Evolutionary conservation across 2,113 vertebrate species (phyloP), one percentile per base, ranked within the genome.

Genomic region (Nanorana parkeri): DNA sequence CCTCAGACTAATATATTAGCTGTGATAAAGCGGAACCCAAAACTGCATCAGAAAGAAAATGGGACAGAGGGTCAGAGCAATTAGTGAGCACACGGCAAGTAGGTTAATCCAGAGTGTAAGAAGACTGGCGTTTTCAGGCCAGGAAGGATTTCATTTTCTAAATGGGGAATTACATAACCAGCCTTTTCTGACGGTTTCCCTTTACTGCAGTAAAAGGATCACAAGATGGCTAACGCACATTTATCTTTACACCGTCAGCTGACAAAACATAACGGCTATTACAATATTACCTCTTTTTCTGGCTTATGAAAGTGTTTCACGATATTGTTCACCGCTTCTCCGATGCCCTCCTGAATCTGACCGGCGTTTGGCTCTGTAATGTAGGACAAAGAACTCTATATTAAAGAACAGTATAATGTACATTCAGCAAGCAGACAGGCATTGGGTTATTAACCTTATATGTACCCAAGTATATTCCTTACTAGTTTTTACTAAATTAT

Each of bases 271-370:
- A 47, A 47, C 41, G 0, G 17, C 19, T 15, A n/a, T 28, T 24
- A 16, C 11, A 26, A 15, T 3, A 56, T 36, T 92, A 99, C 98
- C 97, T 99, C 98, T 89, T 98, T 99, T 80, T 99, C 98, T 17
- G 96, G 96, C 87, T 99, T 99, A 89, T 99, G 97, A 72, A 99
- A 99, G 87, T 99, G 96, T 83, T 99, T 99, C 41, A 99, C 95
- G 32, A 99, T 97, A 87, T 96, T 99, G 88, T 99, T 99, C 54
- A 98, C 96, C 0, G 96, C 96, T 90, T 99, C 97, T 78, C 97
- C 96, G 0, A 98, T 95, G 82, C 96, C 96, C 89, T 99, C 97
- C 83, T 99, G 97, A 32, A 99, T 97, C 89, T 99, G 96, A 23
- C 92, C 95, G 0, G 95, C 90, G 17, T 91, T 94, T 81, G 96